These are phyloP conservation scores for Papilio polytes DNA, from an alignment of 1,140 invertebrate species.

Conservation along the genomic window DNA sequence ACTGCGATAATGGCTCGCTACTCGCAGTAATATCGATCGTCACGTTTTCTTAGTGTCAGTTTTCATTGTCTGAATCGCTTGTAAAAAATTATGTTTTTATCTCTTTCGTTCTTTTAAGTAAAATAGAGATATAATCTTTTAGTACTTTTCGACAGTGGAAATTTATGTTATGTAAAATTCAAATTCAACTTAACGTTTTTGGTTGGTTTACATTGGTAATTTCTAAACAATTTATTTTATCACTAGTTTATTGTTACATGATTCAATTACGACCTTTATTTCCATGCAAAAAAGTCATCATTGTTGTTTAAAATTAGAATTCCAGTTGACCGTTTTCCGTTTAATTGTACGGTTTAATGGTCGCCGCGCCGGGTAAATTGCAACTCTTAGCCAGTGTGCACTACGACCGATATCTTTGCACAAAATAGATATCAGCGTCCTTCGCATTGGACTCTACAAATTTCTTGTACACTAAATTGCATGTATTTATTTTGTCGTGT, in stretches of 20 bases:
- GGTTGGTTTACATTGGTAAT: no score
- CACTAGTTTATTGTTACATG: background rate
- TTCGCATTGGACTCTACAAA: background rate
- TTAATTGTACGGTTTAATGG: slow-evolving; percentile 8
- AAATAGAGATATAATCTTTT: no score
- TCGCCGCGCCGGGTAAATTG: background rate
- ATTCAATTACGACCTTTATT: background rate
- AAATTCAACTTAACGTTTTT: no score
- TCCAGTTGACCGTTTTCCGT: background rate
- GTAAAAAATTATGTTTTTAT: no score
- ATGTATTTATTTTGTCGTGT: background rate
- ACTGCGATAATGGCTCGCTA: background rate
- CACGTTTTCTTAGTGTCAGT: background rate
- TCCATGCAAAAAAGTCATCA: background rate
- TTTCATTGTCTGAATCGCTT: background rate
- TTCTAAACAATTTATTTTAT: no score
- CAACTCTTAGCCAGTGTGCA: background rate
- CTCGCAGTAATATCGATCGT: background rate
- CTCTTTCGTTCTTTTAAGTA: no score
- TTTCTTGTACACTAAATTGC: background rate
- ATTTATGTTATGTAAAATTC: no score
- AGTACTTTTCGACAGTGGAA: no score
- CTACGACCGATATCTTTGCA: background rate
- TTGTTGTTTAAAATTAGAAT: background rate
- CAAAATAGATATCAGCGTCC: background rate